These are phyloP conservation scores for Spea hammondii DNA, from an alignment of 2,797 vertebrate species.

Conservation along the genomic window DNA sequence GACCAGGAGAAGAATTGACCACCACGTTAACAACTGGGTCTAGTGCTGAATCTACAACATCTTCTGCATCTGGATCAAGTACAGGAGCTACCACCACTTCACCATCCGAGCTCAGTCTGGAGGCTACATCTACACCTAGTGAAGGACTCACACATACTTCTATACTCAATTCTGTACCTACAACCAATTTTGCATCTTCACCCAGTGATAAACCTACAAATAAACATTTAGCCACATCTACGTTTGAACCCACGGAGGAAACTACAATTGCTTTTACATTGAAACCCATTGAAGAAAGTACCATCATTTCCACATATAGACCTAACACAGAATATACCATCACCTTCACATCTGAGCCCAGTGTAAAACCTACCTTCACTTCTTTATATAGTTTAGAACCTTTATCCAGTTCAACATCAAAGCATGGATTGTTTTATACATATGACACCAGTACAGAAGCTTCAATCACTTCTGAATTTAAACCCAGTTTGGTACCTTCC, in stretches of 20 bases:
- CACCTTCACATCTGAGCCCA: neutral
- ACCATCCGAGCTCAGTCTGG: neutral
- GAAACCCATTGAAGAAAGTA: no score
- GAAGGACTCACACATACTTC: neutral
- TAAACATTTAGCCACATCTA: no score
- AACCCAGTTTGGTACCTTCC: neutral
- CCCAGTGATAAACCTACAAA: neutral
- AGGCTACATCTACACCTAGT: neutral
- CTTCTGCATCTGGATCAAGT: neutral
- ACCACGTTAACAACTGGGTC: neutral
- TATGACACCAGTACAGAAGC: neutral
- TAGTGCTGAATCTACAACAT: neutral
- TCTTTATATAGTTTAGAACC: neutral
- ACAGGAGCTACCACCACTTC: neutral
- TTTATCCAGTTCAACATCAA: neutral
- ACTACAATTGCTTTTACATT: no score
- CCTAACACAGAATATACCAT: neutral
- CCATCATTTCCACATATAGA: neutral
- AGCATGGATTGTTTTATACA: no score
- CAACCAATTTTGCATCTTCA: neutral
- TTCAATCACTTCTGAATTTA: neutral
- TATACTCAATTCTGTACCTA: neutral
- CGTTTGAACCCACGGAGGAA: no score
- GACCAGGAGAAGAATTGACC: neutral
- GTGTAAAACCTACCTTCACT: neutral